Percentiles rank a stretch among this genome's conserved stretches.
phyloP scores from a whole-genome alignment of 2,888 invertebrate genomes.

The Philonicus albiceps region DNA sequence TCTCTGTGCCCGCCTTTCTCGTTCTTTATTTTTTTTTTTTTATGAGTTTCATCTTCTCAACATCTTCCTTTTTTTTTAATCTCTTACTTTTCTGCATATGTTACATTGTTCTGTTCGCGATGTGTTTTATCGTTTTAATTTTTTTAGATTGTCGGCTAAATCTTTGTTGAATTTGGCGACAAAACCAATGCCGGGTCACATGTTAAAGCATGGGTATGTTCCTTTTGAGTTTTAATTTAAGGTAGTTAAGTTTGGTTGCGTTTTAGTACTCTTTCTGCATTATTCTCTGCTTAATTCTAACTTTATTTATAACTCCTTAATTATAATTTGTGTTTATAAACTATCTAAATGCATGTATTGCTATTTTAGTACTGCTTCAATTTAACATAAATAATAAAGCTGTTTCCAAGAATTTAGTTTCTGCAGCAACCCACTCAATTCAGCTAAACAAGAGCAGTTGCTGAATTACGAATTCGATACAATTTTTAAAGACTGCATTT shows the following conservation, averaged over 20 bases:
- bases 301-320: not conserved
- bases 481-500: too few species aligned
- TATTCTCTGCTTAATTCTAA: not conserved
- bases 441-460: not conserved
- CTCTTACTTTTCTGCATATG: conserved; percentile 49
- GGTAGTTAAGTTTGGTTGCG: conserved; percentile 50
- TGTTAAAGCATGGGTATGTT: conserved; percentile 76
- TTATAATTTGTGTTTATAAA: not conserved
- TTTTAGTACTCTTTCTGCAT: not conserved
- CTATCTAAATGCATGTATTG: not conserved
- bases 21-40: not conserved
- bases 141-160: conserved; percentile 75
- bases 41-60: conserved; percentile 18
- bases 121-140: conserved; percentile 65
- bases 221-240: conserved; percentile 48
- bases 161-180: conserved; percentile 75
- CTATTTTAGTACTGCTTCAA: not conserved
- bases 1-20: conserved; percentile 38
- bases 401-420: too few species aligned
- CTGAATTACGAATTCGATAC: not conserved
- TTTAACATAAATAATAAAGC: not conserved
- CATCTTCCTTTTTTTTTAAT: not conserved
- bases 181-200: conserved; percentile 69
- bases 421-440: not conserved
- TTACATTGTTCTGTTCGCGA: conserved; percentile 60